Conservation (phyloP, 1,140 invertebrate genomes). For the Aphelenchoides fujianensis region DNA sequence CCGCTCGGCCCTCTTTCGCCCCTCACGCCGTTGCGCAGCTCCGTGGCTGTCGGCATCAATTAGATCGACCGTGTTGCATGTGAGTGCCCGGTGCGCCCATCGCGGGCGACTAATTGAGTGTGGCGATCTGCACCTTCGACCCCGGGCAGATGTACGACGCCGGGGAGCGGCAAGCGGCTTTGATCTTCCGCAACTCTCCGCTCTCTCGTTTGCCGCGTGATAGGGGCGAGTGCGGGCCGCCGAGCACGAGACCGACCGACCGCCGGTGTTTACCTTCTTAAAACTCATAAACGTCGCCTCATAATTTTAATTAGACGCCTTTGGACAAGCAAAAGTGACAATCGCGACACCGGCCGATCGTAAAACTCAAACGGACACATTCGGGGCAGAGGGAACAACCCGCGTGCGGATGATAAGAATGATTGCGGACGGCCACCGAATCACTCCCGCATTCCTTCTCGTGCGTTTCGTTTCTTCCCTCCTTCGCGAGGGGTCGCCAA, state of each 20-base stretch:
- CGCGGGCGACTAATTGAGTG: not conserved
- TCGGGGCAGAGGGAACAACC: not conserved
- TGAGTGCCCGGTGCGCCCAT: not conserved
- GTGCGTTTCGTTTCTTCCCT: no score
- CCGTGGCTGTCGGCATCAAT: not conserved
- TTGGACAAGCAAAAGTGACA: conserved; percentile 1
- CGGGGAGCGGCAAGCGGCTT: not conserved
- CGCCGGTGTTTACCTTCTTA: not conserved
- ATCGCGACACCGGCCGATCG: not conserved
- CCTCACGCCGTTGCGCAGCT: not conserved
- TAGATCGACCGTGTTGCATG: not conserved
- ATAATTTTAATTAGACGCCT: conserved; percentile 6
- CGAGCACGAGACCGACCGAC: not conserved
- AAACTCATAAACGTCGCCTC: not conserved
- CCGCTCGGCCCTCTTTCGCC: not conserved
- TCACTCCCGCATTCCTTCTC: no score
- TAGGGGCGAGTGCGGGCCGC: not conserved
- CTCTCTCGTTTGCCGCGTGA: not conserved
- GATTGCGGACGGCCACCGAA: not conserved
- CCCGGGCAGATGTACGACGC: conserved; percentile 4
- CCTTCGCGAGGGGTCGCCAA: no score
- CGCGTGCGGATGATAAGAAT: not conserved
- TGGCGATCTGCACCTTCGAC: not conserved
- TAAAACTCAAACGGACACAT: conserved; percentile 2
- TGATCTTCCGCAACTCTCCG: not conserved